Percentiles rank a stretch among this genome's conserved stretches.
These are phyloP conservation scores for Calameuta pallipes DNA, from an alignment of 2,888 invertebrate genomes.

Conservation along the genomic window DNA sequence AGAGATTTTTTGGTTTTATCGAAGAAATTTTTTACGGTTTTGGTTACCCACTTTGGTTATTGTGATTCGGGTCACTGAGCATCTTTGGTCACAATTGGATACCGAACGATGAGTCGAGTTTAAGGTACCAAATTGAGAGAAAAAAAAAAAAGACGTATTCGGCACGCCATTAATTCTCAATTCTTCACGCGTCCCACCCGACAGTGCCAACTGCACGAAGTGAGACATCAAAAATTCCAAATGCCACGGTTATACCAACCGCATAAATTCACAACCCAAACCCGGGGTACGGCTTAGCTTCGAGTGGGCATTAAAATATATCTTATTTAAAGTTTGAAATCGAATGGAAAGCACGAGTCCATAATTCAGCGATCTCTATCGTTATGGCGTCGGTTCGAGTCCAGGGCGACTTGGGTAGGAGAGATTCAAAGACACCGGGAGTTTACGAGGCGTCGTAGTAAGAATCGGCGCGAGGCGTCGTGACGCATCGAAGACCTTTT, in stretches of 20 bases:
- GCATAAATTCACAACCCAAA: neutral
- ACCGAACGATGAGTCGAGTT: neutral
- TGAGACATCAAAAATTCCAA: neutral
- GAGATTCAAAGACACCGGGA: neutral
- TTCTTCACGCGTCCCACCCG: neutral
- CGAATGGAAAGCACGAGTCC: neutral
- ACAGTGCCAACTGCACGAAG: neutral
- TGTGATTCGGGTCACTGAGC: neutral
- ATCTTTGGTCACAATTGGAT: neutral
- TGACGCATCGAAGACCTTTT: neutral
- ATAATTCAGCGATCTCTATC: neutral
- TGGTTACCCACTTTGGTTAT: too few relatives aligned
- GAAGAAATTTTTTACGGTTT: too few relatives aligned
- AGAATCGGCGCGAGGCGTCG: neutral
- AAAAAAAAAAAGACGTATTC: neutral
- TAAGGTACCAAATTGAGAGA: neutral
- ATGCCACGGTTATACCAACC: neutral
- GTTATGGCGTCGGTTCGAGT: neutral
- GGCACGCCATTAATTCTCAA: neutral
- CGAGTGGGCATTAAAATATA: neutral
- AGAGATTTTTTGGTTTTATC: neutral
- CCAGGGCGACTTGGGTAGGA: neutral
- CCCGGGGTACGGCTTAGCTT: neutral
- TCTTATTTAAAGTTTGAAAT: neutral
- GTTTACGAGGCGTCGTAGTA: neutral